phyloP scores from a whole-genome alignment of 2,888 invertebrate genomes.

The Andricus quercusramuli region DNA sequence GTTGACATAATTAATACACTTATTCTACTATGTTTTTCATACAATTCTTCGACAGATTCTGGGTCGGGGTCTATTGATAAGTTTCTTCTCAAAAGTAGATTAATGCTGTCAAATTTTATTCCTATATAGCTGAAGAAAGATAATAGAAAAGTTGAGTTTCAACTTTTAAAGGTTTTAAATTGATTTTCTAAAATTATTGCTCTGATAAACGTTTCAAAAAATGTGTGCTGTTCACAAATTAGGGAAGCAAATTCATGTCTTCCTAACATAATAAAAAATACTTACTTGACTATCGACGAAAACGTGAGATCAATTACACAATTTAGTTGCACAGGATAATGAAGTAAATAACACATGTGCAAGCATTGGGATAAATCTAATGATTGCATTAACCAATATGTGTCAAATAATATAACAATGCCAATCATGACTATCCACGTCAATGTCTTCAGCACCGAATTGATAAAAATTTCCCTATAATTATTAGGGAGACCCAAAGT shows the following conservation, averaged over 20 bases:
- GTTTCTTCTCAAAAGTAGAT: neutral
- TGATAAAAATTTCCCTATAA: neutral
- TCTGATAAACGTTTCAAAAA: too few species aligned
- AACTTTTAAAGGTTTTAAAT: neutral
- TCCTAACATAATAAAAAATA: neutral
- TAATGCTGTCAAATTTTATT: too few species aligned
- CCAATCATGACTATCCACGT: neutral
- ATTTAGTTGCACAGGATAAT: constrained; percentile 15
- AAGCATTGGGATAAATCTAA: neutral
- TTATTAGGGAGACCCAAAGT: neutral
- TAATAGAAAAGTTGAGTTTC: neutral
- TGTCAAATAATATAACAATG: neutral
- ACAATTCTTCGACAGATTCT: neutral
- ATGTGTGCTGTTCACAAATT: too few species aligned
- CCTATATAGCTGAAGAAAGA: constrained; percentile 1
- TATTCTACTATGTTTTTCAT: neutral
- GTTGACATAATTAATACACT: neutral
- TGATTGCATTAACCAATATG: neutral
- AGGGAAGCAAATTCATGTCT: neutral
- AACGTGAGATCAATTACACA: neutral
- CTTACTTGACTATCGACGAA: too few species aligned
- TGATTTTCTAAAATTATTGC: too few species aligned
- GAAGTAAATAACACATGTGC: neutral
- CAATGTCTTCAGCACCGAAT: neutral
- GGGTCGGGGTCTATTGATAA: neutral